phyloP scores from a whole-genome alignment of 2,113 vertebrate genomes.

The Odocoileus virginianus region DNA sequence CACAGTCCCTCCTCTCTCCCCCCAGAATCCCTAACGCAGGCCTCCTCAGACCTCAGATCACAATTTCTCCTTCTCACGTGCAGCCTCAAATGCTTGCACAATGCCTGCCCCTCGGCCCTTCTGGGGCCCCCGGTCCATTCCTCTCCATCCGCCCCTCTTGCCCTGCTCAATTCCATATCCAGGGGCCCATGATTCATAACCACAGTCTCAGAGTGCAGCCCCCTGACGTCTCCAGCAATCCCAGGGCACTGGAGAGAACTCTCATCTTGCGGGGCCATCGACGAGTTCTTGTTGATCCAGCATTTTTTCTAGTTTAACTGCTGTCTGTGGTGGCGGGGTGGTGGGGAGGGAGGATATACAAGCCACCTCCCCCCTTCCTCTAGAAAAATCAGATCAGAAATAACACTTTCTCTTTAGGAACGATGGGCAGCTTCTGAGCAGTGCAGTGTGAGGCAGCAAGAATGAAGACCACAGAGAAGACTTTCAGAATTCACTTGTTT shows the following conservation, averaged over 20 bases:
- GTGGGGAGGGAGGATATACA: fast-evolving
- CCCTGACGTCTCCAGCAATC: fast-evolving
- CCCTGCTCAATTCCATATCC: not conserved
- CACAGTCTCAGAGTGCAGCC: not conserved
- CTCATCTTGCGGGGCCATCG: fast-evolving
- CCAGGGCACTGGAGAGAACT: fast-evolving
- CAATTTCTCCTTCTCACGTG: not conserved
- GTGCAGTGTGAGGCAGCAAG: fast-evolving
- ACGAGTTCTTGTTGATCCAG: no score
- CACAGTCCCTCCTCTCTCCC: not conserved
- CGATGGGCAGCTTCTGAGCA: not conserved
- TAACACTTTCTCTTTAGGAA: not conserved
- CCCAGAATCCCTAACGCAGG: not conserved
- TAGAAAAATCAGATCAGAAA: not conserved
- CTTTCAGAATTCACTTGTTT: not conserved
- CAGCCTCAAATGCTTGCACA: not conserved
- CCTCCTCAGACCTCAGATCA: not conserved
- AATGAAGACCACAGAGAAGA: not conserved
- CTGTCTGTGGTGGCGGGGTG: fast-evolving
- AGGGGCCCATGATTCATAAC: not conserved
- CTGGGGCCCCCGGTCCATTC: not conserved
- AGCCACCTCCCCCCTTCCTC: not conserved
- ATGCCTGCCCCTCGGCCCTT: fast-evolving
- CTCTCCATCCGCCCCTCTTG: not conserved
- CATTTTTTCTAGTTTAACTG: not conserved